Evolutionary conservation across 1,140 invertebrate genomes (phyloP), one percentile per base, ranked within the genome.

Genomic region (Drosophila nasuta): DNA sequence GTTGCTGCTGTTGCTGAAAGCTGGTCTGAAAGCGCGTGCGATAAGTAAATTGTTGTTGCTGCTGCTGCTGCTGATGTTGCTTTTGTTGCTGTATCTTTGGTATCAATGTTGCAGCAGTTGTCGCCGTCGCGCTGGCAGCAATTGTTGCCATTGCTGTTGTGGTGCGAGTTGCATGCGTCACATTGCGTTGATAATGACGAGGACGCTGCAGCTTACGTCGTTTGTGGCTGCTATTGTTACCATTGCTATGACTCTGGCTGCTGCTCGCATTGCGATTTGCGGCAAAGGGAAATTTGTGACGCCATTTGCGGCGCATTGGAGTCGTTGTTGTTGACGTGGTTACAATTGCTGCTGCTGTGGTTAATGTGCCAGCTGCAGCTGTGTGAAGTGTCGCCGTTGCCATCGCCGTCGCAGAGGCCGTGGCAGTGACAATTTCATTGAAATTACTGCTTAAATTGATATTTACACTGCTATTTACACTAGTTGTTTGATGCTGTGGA

Each of bases 401-500:
- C 15, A 35, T 45, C 11, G 78, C 82, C 8, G 58, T 67, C 20
- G 82, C 67, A 46, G 70, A 75, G 13, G 88, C 82, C 43, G 76
- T 77, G 43, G 82, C 83, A 25, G 70, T 91, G 66, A 91, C 82
- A 82, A 90, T 91, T 90, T 92, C 90, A 82, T 90, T 90, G 87
- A 90, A 86, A 79, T 82, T 82, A 38, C 71, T 89, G 87, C 77
- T 89, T 79, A 86, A 69, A 79, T 86, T 90, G 79, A 90, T 91
- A 90, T 90, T 90, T 86, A 90, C 86, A 91, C 90, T 91, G 79
- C 86, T 91, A 91, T 91, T 91, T 91, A 91, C 85, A 91, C 81
- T 85, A 81, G 76, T 78, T 77, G 65, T 77, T 68, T 51, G 70
- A 67, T 89, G 78, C 81, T 89, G 77, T 74, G 70, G 69, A 68